Percentiles rank a stretch among this genome's conserved stretches.
Conservation (phyloP, 2,797 vertebrate genomes). For the Cuniculus paca region DNA sequence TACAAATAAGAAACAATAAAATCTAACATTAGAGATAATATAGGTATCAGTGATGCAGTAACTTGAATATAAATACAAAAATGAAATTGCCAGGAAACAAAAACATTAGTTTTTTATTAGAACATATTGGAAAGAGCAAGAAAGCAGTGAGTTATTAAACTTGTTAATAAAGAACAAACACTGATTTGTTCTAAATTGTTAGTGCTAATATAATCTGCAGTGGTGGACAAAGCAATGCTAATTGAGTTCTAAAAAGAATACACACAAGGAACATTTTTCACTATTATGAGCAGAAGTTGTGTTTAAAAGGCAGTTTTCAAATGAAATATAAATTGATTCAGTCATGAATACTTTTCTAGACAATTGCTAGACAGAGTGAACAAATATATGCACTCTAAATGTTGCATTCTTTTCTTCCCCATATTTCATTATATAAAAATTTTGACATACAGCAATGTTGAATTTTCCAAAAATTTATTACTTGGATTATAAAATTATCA, state of each 20-base stretch:
- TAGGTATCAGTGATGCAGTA: constrained; percentile 32
- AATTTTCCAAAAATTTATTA: background rate
- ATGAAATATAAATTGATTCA: constrained; percentile 69
- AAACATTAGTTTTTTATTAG: constrained; percentile 81
- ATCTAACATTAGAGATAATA: constrained; percentile 67
- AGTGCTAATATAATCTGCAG: constrained; percentile 68
- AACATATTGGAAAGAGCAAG: constrained; percentile 63
- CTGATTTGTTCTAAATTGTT: constrained; percentile 78
- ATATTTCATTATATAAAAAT: background rate
- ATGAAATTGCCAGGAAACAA: constrained; percentile 69
- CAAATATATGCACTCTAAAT: constrained; percentile 6
- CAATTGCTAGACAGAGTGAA: constrained; percentile 50
- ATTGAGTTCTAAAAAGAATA: constrained; percentile 78
- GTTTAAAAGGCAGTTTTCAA: constrained; percentile 64
- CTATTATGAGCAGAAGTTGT: constrained; percentile 67
- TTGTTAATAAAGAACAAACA: constrained; percentile 63
- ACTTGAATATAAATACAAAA: constrained; percentile 78
- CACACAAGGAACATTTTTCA: constrained; percentile 67
- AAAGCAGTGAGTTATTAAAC: constrained; percentile 74
- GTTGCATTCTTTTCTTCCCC: background rate
- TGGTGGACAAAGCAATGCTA: constrained; percentile 76
- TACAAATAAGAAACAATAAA: constrained; percentile 73
- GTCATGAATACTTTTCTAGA: constrained; percentile 27
- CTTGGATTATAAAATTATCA: background rate
- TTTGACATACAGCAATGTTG: background rate